Evolutionary conservation across 2,113 vertebrate genomes (phyloP), one percentile per base, ranked within the genome.

Genomic region (Bubo scandiacus): DNA sequence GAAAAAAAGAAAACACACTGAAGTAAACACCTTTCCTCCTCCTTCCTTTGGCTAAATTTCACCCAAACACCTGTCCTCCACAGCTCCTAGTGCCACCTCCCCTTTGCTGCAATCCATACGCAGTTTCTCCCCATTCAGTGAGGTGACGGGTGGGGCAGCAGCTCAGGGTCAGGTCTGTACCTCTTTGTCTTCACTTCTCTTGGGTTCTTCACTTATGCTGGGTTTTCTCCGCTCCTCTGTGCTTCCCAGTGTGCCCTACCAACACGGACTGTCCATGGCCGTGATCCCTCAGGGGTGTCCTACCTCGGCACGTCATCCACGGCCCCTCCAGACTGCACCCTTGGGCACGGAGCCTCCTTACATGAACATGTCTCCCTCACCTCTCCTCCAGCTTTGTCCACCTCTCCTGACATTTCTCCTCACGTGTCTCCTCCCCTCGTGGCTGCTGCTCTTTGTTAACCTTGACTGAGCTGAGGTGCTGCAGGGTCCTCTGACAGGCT

Each of bases 371-470:
- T 40, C 67, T 84, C 49, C 11, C 15, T 74, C 58, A 36, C 36
- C 26, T 38, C 57, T 81, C 55, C 36, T 82, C 57, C 71, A 81
- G 51, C 45, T 45, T 26, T 55, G 66, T 43, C 45, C 47, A 40
- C 34, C 23, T 43, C 42, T 67, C 30, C 42, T 55, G 45, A 34
- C 5, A 4, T 43, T 38, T 80, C n/a, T 66, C 38, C 43, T 79
- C 38, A 45, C 0, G 0, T 7, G 12, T 32, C 49, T 71, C 51
- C 65, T 82, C n/a, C 19, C 27, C 5, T 57, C 0, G 0, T 17
- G 47, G 23, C 36, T 67, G 45, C 49, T 0, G 2, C 34, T 66
- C 32, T 73, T 36, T 1, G 0, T 75, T 51, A 30, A 57, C 55
- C 36, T 63, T 42, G 21, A 21, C 72, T 4, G 47, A 61, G 63